Conservation (phyloP, 2,113 vertebrate genomes). For the Columbina picui region DNA sequence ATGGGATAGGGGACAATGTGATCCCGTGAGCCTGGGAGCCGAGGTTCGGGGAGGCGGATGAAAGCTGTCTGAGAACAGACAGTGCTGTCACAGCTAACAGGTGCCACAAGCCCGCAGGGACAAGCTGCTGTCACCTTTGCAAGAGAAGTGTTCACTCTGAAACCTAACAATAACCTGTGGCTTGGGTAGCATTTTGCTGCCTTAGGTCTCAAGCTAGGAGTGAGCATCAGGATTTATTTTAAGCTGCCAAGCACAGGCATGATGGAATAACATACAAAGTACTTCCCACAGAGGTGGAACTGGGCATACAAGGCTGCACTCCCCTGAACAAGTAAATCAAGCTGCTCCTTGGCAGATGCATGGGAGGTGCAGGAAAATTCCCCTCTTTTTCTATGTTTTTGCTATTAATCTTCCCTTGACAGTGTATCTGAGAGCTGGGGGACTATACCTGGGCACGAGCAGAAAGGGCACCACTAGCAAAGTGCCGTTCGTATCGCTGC, state of each 20-base stretch:
- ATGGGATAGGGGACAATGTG: neutral
- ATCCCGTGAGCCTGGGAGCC: rapidly evolving
- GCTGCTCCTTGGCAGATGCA: neutral
- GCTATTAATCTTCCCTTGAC: neutral
- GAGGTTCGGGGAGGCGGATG: neutral
- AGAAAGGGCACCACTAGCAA: neutral
- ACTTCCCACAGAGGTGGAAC: neutral
- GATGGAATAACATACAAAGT: neutral
- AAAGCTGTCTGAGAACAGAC: neutral
- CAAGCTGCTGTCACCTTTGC: rapidly evolving
- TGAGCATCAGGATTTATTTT: neutral
- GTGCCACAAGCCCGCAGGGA: neutral
- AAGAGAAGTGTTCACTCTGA: neutral
- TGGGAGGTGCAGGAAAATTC: neutral
- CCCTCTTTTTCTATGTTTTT: neutral
- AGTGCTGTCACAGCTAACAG: rapidly evolving
- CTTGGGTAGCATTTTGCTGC: neutral
- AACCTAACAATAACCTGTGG: neutral
- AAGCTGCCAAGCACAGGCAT: neutral
- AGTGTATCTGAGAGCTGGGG: neutral
- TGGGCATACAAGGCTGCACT: neutral
- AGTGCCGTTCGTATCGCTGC: neutral
- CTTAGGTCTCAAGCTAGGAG: neutral
- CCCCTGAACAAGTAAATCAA: neutral
- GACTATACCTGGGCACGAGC: rapidly evolving